These are phyloP conservation scores for Neoaliturus tenellus DNA, from an alignment of 2,888 invertebrate genomes.

Conservation along the genomic window DNA sequence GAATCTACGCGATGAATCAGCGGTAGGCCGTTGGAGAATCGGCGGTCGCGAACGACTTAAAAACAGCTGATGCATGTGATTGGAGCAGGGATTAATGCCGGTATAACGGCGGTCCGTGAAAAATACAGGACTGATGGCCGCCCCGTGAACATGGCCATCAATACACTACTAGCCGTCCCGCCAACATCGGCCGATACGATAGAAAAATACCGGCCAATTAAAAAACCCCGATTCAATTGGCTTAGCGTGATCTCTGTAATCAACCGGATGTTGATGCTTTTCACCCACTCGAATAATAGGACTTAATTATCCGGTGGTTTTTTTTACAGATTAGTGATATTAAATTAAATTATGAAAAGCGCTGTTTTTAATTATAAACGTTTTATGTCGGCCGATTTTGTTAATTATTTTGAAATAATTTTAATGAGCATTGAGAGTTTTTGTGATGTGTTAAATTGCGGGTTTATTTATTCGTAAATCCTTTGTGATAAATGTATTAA, in stretches of 20 bases:
- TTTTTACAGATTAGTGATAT: background rate
- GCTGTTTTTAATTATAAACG: conserved; percentile 1
- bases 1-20: background rate
- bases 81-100: conserved; percentile 43
- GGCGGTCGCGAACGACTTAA: conserved; percentile 33
- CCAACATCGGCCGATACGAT: conserved; percentile 1
- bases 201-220: conserved; percentile 30
- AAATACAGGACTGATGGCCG: conserved; percentile 54
- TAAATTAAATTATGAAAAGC: conserved; percentile 1
- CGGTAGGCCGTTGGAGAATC: background rate
- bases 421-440: background rate
- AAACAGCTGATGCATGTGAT: conserved; percentile 53
- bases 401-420: background rate
- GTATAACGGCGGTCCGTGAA: conserved; percentile 51
- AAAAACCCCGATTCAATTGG: conserved; percentile 32
- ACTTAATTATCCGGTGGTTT: conserved; percentile 11
- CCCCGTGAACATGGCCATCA: conserved; percentile 50
- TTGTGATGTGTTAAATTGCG: background rate
- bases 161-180: conserved; percentile 33
- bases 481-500: too few species aligned
- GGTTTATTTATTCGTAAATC: too few species aligned
- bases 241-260: conserved; percentile 1
- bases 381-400: background rate
- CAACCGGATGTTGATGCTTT: conserved; percentile 27
- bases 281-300: conserved; percentile 21